A percentile compares a stretch with the other conserved stretches of the same genome.
Conservation (phyloP, 2,888 invertebrate species). For the Callinectes sapidus region DNA sequence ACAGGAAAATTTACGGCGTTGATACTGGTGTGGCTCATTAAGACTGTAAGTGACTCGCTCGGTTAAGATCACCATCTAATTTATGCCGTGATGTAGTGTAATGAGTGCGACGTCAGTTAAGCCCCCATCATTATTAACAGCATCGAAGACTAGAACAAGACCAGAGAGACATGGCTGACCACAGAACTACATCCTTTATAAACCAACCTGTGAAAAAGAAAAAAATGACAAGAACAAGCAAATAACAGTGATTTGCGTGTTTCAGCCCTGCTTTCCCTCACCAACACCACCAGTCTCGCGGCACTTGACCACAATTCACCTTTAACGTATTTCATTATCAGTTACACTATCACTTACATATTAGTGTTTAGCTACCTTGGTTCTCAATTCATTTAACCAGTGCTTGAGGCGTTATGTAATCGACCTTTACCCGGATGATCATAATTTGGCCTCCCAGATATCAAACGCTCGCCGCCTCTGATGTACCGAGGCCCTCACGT, state of each 20-base stretch:
- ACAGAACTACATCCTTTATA: background rate
- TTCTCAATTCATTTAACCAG: background rate
- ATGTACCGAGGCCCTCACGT: background rate
- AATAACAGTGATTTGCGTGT: background rate
- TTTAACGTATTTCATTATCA: background rate
- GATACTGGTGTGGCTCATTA: background rate
- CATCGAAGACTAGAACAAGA: background rate
- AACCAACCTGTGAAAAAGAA: background rate
- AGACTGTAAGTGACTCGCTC: background rate
- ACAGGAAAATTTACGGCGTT: background rate
- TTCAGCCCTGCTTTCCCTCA: background rate
- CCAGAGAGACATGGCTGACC: background rate
- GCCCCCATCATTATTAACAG: background rate
- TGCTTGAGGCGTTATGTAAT: background rate
- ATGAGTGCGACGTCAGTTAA: background rate
- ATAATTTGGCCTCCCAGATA: background rate
- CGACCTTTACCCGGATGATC: constrained; percentile 12
- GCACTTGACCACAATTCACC: background rate
- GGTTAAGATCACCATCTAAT: background rate
- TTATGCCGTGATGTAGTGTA: background rate
- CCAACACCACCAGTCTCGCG: background rate
- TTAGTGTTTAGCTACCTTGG: background rate
- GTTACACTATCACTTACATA: background rate
- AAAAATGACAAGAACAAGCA: background rate
- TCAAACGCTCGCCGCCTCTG: background rate